Evolutionary conservation across 2,888 invertebrate genomes (phyloP).

Genomic region (Teleogryllus oceanicus): DNA sequence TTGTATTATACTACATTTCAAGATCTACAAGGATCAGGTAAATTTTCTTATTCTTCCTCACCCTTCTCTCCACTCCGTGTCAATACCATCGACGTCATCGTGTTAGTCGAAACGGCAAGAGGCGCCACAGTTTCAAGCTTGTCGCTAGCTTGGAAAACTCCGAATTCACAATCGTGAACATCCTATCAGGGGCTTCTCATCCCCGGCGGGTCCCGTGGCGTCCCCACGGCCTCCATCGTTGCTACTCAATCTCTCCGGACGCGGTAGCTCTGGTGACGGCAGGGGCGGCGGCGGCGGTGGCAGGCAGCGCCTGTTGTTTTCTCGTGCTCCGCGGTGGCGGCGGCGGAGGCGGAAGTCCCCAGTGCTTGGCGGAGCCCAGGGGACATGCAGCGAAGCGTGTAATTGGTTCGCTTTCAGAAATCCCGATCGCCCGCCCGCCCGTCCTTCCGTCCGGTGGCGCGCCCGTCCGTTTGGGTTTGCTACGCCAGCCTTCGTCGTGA

Average conservation of each 20-base stretch:
- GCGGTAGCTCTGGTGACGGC: background rate
- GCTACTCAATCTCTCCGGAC: background rate
- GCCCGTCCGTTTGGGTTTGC: background rate
- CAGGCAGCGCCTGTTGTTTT: constrained; percentile 4
- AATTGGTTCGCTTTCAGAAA: constrained; percentile 38
- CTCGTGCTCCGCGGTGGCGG: background rate
- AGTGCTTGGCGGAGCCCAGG: constrained; percentile 18
- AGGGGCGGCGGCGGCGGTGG: background rate
- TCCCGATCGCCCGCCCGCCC: constrained; percentile 31
- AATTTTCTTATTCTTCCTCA: too few relatives aligned
- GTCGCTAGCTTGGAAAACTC: too few relatives aligned
- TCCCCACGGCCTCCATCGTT: background rate
- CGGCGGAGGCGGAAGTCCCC: background rate
- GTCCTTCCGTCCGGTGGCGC: background rate
- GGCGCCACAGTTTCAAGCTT: too few relatives aligned
- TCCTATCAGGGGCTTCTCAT: background rate
- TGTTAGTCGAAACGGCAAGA: too few relatives aligned
- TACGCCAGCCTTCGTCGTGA: background rate
- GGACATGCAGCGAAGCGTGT: constrained; percentile 35
- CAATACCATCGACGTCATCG: too few relatives aligned
- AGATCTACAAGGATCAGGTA: too few relatives aligned
- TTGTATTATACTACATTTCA: too few relatives aligned
- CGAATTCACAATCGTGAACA: too few relatives aligned
- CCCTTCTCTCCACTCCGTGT: too few relatives aligned
- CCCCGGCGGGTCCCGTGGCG: background rate